These are phyloP conservation scores for Clamator glandarius DNA, from an alignment of 2,797 vertebrate genomes.

Conservation along the genomic window DNA sequence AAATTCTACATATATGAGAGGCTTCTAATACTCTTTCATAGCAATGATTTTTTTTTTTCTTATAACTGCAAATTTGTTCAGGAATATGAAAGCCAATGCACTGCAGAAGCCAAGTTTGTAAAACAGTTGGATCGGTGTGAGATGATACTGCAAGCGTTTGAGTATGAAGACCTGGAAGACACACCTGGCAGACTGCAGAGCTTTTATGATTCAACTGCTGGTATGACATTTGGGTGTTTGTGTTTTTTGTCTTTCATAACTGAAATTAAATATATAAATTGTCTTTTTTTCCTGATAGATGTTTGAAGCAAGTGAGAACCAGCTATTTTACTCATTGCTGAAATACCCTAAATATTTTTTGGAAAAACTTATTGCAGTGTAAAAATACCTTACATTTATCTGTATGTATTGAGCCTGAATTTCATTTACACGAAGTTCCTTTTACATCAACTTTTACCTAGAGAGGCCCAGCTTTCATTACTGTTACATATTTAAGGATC, in stretches of 20 bases:
- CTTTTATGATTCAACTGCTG: conserved; percentile 92
- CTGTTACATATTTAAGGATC: neutral
- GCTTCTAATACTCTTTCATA: neutral
- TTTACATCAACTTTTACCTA: neutral
- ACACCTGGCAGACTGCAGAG: conserved; percentile 92
- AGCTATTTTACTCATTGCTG: neutral
- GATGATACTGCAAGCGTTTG: conserved; percentile 96
- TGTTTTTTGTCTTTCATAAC: neutral
- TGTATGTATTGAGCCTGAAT: neutral
- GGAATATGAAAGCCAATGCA: conserved; percentile 94
- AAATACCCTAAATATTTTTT: neutral
- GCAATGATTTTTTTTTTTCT: neutral
- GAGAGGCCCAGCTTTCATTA: neutral
- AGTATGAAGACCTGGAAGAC: conserved; percentile 92
- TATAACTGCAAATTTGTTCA: conserved; percentile 55
- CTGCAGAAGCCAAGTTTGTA: conserved; percentile 89
- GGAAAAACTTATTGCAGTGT: neutral
- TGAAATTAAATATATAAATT: neutral
- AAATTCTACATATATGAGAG: neutral
- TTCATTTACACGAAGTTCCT: neutral
- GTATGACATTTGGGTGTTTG: conserved; percentile 62
- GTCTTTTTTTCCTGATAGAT: neutral
- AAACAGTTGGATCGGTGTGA: conserved; percentile 96
- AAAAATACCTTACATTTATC: neutral
- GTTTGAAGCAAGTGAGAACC: neutral